These are phyloP conservation scores for Collichthys lucidus DNA, from an alignment of 2,113 vertebrate species.

Conservation along the genomic window DNA sequence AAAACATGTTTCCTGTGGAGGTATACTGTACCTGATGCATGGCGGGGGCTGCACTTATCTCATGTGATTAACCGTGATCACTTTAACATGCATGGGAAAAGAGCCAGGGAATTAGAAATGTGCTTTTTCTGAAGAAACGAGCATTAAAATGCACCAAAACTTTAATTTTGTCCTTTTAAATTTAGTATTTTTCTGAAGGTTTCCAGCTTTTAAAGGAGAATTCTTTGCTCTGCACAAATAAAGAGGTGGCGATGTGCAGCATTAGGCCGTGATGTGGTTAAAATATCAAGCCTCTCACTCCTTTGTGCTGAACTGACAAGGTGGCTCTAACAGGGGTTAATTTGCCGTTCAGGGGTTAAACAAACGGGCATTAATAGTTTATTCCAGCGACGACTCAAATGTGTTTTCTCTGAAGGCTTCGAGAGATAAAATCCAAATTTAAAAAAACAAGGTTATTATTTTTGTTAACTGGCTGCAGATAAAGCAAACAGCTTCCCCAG, in stretches of 20 bases:
- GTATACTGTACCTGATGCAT: conserved; percentile 38
- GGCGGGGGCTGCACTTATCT: conserved; percentile 40
- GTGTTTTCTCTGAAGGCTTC: conserved; percentile 15
- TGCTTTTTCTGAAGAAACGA: not conserved
- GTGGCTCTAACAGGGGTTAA: conserved; percentile 90
- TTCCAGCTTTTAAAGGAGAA: not conserved
- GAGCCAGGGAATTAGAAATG: not conserved
- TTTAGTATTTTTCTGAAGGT: not conserved
- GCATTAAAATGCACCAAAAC: not conserved
- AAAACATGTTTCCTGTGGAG: conserved; percentile 51
- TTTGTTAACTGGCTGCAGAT: conserved; percentile 27
- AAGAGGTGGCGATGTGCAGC: conserved; percentile 14
- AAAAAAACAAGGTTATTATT: conserved; percentile 19
- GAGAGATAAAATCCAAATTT: conserved; percentile 9
- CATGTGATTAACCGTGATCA: conserved; percentile 36
- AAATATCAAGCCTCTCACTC: conserved; percentile 60
- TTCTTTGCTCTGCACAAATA: not conserved
- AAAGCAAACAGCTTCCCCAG: conserved; percentile 64
- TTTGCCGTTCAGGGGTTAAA: conserved; percentile 90
- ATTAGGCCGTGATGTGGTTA: conserved; percentile 40
- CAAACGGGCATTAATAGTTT: conserved; percentile 83
- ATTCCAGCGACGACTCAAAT: conserved; percentile 25
- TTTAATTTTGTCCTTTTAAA: not conserved
- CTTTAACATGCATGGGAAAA: conserved; percentile 15
- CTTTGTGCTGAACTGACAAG: conserved; percentile 85